These are phyloP conservation scores for Labeo catla DNA, from an alignment of 2,113 vertebrate species.

Conservation along the genomic window DNA sequence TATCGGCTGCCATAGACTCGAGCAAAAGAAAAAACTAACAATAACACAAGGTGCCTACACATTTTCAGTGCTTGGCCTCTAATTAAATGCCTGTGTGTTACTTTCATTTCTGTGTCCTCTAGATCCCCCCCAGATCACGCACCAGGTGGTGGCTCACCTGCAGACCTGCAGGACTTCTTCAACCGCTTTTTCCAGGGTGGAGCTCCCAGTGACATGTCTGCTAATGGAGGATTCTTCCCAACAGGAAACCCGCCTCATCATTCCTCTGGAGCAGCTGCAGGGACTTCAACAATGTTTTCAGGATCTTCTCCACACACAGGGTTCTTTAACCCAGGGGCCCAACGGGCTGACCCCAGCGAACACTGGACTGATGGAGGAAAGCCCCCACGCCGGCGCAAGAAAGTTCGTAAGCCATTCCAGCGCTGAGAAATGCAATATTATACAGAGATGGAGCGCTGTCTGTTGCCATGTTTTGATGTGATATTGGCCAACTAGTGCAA, in stretches of 20 bases:
- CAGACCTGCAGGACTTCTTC: constrained; percentile 89
- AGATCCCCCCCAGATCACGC: constrained; percentile 79
- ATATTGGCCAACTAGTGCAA: background rate
- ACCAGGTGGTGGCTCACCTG: constrained; percentile 74
- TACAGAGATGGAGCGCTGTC: background rate
- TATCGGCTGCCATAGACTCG: background rate
- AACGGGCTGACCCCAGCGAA: constrained; percentile 70
- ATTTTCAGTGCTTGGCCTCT: background rate
- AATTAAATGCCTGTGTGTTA: background rate
- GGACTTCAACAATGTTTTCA: constrained; percentile 59
- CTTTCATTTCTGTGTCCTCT: constrained; percentile 19
- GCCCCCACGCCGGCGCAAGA: constrained; percentile 83
- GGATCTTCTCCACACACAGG: constrained; percentile 71
- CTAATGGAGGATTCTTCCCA: constrained; percentile 84
- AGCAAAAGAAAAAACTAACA: background rate
- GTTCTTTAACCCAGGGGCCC: constrained; percentile 74
- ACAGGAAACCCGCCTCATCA: constrained; percentile 68
- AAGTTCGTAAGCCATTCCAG: constrained; percentile 89
- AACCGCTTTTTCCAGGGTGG: constrained; percentile 86
- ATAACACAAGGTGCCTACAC: background rate
- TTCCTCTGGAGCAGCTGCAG: constrained; percentile 61
- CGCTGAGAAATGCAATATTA: constrained; percentile 72
- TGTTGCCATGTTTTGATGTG: background rate
- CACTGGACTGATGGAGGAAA: constrained; percentile 77
- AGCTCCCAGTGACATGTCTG: constrained; percentile 75